phyloP scores from a whole-genome alignment of 2,888 invertebrate genomes.

The Sicus ferrugineus region DNA sequence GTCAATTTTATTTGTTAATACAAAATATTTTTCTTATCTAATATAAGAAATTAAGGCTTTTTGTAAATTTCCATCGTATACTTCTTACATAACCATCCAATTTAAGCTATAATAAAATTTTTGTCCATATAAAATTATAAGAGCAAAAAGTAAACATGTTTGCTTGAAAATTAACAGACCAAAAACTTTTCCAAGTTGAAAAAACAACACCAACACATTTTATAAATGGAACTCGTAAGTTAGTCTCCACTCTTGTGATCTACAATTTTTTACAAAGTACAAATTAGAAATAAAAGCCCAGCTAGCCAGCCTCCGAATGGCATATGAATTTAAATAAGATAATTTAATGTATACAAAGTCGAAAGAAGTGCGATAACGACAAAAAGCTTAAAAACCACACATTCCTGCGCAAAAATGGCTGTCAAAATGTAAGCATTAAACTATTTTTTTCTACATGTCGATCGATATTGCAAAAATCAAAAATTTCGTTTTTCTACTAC shows the following conservation, averaged over 20 bases:
- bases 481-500: slow-evolving; percentile 1
- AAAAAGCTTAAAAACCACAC: slow-evolving; percentile 32
- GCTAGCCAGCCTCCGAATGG: slow-evolving; percentile 37
- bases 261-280: slow-evolving; percentile 42
- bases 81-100: slow-evolving; percentile 4
- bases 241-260: slow-evolving; percentile 23
- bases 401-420: slow-evolving; percentile 47
- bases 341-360: slow-evolving; percentile 33
- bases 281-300: slow-evolving; percentile 44
- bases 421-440: slow-evolving; percentile 46
- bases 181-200: slow-evolving; percentile 5
- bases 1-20: slow-evolving; percentile 22
- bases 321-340: slow-evolving; percentile 34
- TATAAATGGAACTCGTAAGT: neutral
- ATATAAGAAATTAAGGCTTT: neutral
- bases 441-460: neutral
- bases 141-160: slow-evolving; percentile 14
- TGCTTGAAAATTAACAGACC: slow-evolving; percentile 10
- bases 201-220: neutral
- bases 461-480: neutral
- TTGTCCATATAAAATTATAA: neutral
- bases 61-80: slow-evolving; percentile 9
- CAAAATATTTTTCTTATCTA: slow-evolving; percentile 4
- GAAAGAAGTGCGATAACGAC: slow-evolving; percentile 38
- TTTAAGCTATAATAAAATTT: neutral